These are phyloP conservation scores for Chloroceryle aenea DNA, from an alignment of 2,113 vertebrate genomes.

Conservation along the genomic window DNA sequence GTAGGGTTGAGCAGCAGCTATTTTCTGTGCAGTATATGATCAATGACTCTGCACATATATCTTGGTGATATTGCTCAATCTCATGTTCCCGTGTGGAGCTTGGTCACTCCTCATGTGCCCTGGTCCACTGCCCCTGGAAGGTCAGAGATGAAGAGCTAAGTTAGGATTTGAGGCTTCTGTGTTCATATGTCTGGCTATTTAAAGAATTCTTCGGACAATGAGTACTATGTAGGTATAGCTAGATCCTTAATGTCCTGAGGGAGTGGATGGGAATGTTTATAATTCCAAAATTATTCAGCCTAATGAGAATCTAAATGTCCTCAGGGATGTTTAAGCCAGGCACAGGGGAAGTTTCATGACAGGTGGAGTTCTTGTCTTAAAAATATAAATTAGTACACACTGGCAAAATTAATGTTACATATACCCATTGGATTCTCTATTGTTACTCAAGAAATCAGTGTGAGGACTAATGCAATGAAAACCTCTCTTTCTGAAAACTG, in stretches of 20 bases:
- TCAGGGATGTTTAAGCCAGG: not conserved
- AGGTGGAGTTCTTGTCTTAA: not conserved
- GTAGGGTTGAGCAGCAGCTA: not conserved
- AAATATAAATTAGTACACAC: not conserved
- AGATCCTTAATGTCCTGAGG: not conserved
- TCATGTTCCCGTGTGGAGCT: not conserved
- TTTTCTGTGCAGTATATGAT: not conserved
- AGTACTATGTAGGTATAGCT: not conserved
- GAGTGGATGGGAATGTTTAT: not conserved
- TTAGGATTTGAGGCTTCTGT: not conserved
- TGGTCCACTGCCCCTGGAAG: not conserved
- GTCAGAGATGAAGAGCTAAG: not conserved
- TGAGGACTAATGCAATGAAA: not conserved
- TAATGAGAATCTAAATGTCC: not conserved
- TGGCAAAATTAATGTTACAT: not conserved
- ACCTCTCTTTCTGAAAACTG: not conserved
- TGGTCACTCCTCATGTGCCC: not conserved
- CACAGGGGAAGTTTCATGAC: not conserved
- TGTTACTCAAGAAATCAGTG: not conserved
- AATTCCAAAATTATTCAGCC: not conserved
- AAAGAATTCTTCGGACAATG: not conserved
- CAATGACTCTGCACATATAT: not conserved
- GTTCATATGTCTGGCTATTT: not conserved
- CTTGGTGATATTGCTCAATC: not conserved
- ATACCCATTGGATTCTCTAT: not conserved